Percentiles rank a stretch among this genome's conserved stretches.
These are phyloP conservation scores for Brachionichthys hirsutus DNA, from an alignment of 2,113 vertebrate species.

Conservation along the genomic window DNA sequence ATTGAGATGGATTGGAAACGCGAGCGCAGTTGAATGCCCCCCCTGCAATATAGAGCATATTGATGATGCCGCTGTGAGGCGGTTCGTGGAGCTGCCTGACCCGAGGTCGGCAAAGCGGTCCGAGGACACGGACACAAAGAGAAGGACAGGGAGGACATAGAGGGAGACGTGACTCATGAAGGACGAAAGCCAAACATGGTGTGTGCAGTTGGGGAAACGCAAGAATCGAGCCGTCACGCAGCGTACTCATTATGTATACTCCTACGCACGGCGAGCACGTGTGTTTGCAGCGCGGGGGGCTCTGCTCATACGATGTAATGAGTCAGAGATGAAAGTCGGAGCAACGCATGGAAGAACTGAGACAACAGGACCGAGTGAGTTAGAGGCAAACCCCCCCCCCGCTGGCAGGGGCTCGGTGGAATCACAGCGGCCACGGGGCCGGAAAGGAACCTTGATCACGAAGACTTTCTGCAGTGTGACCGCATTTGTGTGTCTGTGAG, in stretches of 20 bases:
- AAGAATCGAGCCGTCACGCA: constrained; percentile 30
- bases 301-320: constrained; percentile 50
- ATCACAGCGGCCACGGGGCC: constrained; percentile 43
- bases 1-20: constrained; percentile 55
- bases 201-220: not conserved
- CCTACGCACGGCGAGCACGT: constrained; percentile 9
- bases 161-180: not conserved
- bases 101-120: constrained; percentile 31
- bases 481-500: constrained; percentile 3
- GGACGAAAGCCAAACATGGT: constrained; percentile 11
- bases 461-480: constrained; percentile 49
- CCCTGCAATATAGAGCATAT: constrained; percentile 30
- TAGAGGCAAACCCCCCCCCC: constrained; percentile 27
- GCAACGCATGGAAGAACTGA: constrained; percentile 13
- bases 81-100: constrained; percentile 36
- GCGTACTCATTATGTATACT: constrained; percentile 35
- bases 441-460: constrained; percentile 63
- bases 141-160: not conserved
- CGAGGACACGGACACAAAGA: constrained; percentile 3
- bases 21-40: constrained; percentile 27
- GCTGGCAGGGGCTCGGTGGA: constrained; percentile 47
- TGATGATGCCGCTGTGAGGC: constrained; percentile 50
- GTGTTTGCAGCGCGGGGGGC: constrained; percentile 33
- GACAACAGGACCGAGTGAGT: constrained; percentile 36
- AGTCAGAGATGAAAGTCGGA: constrained; percentile 47